Evolutionary conservation across 2,888 invertebrate genomes (phyloP).

Genomic region (Mamestra brassicae): DNA sequence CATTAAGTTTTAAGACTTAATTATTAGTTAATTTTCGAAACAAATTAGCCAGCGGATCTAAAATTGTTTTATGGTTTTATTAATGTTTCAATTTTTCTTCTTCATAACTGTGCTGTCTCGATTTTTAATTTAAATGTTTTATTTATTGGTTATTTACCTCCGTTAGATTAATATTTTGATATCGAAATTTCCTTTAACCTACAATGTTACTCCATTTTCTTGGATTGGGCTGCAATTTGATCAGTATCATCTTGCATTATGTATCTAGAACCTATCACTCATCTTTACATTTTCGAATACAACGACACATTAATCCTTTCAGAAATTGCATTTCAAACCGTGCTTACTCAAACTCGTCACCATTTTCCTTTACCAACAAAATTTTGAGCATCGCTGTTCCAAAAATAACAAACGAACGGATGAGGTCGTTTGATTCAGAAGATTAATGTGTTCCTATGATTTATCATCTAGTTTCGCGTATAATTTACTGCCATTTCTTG

Average conservation of each 20-base stretch:
- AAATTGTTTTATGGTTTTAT: conserved; percentile 32
- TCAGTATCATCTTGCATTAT: neutral
- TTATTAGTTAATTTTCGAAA: conserved; percentile 57
- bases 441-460: conserved; percentile 70
- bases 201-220: too few relatives aligned
- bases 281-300: neutral
- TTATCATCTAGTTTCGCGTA: conserved; percentile 67
- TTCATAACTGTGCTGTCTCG: conserved; percentile 8
- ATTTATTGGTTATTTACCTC: conserved; percentile 8
- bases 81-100: conserved; percentile 12
- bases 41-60: conserved; percentile 42
- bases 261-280: too few relatives aligned
- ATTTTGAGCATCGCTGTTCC: conserved; percentile 59
- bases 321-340: conserved; percentile 13
- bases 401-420: conserved; percentile 64
- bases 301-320: neutral
- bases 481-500: conserved; percentile 68
- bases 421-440: conserved; percentile 68
- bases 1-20: conserved; percentile 52
- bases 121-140: neutral
- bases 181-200: neutral
- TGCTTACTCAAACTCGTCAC: conserved; percentile 13
- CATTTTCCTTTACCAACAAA: conserved; percentile 40
- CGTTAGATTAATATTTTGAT: neutral
- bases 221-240: too few relatives aligned